A percentile compares a stretch with the other conserved stretches of the same genome.
Conservation (phyloP, 2,113 vertebrate species). For the Rhabdomys dilectus region DNA sequence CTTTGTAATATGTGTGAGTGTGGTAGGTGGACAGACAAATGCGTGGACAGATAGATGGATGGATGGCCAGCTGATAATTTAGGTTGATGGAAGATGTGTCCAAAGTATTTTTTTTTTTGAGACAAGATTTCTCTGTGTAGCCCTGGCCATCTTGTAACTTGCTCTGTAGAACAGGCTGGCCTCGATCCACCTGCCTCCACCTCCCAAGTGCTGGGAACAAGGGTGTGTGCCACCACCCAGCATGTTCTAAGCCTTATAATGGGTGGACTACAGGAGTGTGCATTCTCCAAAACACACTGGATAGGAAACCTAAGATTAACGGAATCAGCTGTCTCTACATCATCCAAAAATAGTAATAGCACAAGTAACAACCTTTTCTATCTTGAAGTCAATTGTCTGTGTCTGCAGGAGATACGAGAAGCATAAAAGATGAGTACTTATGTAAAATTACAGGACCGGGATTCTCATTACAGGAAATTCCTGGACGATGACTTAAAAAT, state of each 20-base stretch:
- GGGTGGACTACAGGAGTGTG: neutral
- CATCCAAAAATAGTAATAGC: neutral
- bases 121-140: neutral
- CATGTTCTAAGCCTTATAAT: neutral
- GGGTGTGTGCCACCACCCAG: neutral
- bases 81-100: neutral
- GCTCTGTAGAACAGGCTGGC: neutral
- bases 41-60: neutral
- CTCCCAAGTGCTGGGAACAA: neutral
- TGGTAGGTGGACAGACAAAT: too few species aligned
- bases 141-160: neutral
- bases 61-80: neutral
- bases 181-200: neutral
- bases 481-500: constrained; percentile 32
- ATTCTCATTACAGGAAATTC: constrained; percentile 27
- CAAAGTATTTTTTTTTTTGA: neutral
- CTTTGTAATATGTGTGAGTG: neutral
- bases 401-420: constrained; percentile 67
- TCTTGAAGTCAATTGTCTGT: constrained; percentile 52
- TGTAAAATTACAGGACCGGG: constrained; percentile 46
- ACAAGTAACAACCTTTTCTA: neutral
- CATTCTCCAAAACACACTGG: neutral
- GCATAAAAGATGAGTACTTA: constrained; percentile 62
- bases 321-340: neutral
- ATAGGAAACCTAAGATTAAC: neutral